Evolutionary conservation across 2,888 invertebrate species (phyloP), one percentile per base, ranked within the genome.

Genomic region (Xestoiulus laeticollis): DNA sequence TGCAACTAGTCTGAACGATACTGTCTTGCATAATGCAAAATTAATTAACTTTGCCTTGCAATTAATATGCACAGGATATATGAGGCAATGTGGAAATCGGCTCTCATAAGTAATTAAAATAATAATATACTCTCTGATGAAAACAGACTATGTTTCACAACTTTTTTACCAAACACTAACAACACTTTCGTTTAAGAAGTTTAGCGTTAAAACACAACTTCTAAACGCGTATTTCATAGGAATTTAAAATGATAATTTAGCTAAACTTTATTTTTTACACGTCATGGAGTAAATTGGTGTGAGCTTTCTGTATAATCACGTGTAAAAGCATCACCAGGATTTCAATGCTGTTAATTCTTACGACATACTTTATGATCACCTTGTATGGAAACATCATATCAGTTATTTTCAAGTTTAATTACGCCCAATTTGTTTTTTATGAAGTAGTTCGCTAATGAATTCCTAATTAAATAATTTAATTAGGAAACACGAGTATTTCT

Each of bases 401-500:
- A 30, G 5, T 26, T 78, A 16, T 78, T 78, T 78, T 78, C 78
- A 78, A 78, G 78, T 30, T 78, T 30, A 30, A 78, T 78, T 78
- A 78, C 78, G 78, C 78, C 78, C 4, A 14, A 32, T 26, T 8
- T 12, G 78, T 78, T 78, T 78, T 48, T 78, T 78, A 78, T 32
- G 78, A 78, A 78, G 16, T 14, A 78, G 12, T 30, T 78, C 30
- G 78, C 78, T 78, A 78, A 78, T 78, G 78, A 78, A 78, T 78
- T 78, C 30, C 26, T 78, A 78, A 78, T 78, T 78, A 78, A 78
- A 78, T 78, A 78, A 78, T 78, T 78, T 78, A 78, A 78, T 78
- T 78, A 78, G 78, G 78, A 78, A 78, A 78, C 30, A 78, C 78
- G 78, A 78, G 30, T 14, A 78, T 78, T 78, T 78, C 78, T 26